Evolutionary conservation across 2,113 vertebrate species (phyloP), one percentile per base, ranked within the genome.

Genomic region (Gobio gobio): DNA sequence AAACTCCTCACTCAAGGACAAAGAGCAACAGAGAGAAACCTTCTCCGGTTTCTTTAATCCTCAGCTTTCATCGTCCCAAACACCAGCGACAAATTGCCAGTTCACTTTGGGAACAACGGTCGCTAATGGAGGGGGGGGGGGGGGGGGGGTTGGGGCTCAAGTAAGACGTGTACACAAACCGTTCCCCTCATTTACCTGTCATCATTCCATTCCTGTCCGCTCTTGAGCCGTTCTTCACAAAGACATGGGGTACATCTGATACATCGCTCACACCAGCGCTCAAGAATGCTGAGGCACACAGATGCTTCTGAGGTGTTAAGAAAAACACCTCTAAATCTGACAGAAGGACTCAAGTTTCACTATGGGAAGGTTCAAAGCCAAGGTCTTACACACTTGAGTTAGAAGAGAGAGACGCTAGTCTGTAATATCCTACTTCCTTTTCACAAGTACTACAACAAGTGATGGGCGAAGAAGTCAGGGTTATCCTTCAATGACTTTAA

Each of bases 301-400:
- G 83, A 90, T 85, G 86, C 87, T 89, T 89, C 86, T 72, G 78
- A 90, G 90, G 92, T 87, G 92, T 92, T 77, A 85, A 82, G 87
- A 86, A 90, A 92, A 94, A 93, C 92, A 89, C 90, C 78, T 92
- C 88, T 56, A 84, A 47, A 77, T 85, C 70, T 84, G 90, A 90
- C 83, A 90, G 89, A 87, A 78, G 36, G 85, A 85, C 84, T 92
- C 83, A 8, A 10, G 64, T 87, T 89, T 86, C 86, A 54, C 66
- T 61, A 56, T 83, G 84, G 80, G 78, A 68, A 33, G 18, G 78
- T 89, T 75, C 64, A 86, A 85, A 85, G 78, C 40, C 58, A 24
- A 78, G 24, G 64, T 58, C 45, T 63, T 75, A 64, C 58, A 58
- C 18, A 40, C 66, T 77, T 70, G 79, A 68, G 49, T 16, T 33